phyloP scores from a whole-genome alignment of 2,888 invertebrate species.

The Prenolepis imparis region DNA sequence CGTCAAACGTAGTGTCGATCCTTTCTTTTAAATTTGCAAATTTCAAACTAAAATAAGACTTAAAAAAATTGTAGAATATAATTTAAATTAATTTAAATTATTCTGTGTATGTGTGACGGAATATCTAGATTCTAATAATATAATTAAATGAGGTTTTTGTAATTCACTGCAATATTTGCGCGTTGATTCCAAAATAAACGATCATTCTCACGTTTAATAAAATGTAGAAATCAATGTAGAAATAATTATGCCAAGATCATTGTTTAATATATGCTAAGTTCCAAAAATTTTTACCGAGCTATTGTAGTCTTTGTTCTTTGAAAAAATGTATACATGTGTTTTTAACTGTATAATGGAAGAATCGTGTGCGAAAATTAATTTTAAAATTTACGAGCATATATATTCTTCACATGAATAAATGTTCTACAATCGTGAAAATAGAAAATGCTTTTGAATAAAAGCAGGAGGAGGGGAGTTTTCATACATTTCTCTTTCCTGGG shows the following conservation, averaged over 20 bases:
- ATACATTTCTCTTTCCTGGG: neutral
- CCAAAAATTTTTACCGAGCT: neutral
- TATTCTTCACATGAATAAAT: neutral
- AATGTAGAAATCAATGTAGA: neutral
- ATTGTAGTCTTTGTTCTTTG: neutral
- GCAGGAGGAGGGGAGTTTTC: neutral
- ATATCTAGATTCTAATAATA: neutral
- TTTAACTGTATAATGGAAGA: neutral
- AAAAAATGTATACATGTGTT: neutral
- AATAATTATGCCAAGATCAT: conserved; percentile 8
- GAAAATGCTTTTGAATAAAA: neutral
- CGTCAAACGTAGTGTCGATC: conserved; percentile 18
- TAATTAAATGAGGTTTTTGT: neutral
- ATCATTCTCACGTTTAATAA: neutral
- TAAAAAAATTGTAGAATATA: neutral
- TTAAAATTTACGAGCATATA: neutral
- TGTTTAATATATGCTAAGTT: neutral
- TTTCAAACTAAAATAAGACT: neutral
- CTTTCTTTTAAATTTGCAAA: conserved; percentile 29
- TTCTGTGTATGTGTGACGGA: neutral
- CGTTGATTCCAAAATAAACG: neutral
- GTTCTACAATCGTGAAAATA: neutral
- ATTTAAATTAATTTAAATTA: neutral
- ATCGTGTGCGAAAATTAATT: neutral
- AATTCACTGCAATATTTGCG: neutral